Base-by-base conservation (phyloP, 2,888 invertebrate genomes). In the Lycia hirtaria region DNA sequence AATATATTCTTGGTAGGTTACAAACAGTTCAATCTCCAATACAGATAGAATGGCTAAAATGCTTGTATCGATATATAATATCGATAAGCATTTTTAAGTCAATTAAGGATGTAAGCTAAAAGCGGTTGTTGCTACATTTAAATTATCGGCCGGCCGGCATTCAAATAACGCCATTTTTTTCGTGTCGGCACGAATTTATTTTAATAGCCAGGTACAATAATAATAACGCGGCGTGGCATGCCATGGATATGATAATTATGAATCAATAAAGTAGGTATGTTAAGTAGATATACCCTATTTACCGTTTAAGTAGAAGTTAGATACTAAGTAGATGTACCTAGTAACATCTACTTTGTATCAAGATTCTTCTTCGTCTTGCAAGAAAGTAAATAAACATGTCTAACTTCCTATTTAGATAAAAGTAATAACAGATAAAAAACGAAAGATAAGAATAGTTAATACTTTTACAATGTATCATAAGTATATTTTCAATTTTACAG, bases 71-170 rank as follows among this genome's bases (percentile, higher is more conserved):
- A 71, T 71, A 65, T 69, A 62, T 69, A 72, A 74, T 86, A 91
- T 91, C 89, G 90, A 91, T 92, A 91, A 92, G 88, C 89, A 90
- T 91, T 92, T 92, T 92, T 92, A 91, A 91, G 91, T 92, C 91
- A 92, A 92, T 91, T 92, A 92, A 90, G 90, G 91, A 89, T 92
- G 91, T 92, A 91, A 90, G 91, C 89, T 92, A 91, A 92, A 92
- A 90, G 91, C 90, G 86, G 90, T 91, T 92, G 91, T 91, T 91
- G 89, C 90, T 92, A 91, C 91, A 92, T 92, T 92, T 92, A 92
- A 91, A 91, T 91, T 92, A 92, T 91, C 88, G 90, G 90, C 82
- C 86, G 88, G 89, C 90, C 86, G 87, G 89, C 90, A 92, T 89
- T 90, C 88, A 89, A 90, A 90, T 91, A 92, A 88, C 90, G 90